These are phyloP conservation scores for Acanthurus lineatus DNA, from an alignment of 2,797 vertebrate species.

Conservation along the genomic window DNA sequence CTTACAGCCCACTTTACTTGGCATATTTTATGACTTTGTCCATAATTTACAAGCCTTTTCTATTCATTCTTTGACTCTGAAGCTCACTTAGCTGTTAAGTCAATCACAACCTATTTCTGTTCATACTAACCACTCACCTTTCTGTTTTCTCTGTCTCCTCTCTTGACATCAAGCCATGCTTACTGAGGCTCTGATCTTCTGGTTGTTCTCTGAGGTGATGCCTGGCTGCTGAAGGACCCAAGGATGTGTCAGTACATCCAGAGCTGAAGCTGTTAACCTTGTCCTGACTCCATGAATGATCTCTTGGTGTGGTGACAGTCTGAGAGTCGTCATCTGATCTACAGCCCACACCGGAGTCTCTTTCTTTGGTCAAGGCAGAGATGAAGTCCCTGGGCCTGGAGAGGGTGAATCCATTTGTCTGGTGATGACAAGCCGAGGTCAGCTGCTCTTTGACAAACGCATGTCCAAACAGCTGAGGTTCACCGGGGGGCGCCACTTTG, in stretches of 20 bases:
- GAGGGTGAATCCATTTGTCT: conserved; percentile 57
- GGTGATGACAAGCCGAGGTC: conserved; percentile 74
- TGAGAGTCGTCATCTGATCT: conserved; percentile 8
- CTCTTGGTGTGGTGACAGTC: conserved; percentile 11
- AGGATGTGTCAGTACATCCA: conserved; percentile 1
- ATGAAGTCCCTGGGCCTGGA: conserved; percentile 73
- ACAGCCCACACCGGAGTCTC: conserved; percentile 36
- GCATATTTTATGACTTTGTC: no score
- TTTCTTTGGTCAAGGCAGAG: conserved; percentile 66
- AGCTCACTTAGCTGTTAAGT: neutral
- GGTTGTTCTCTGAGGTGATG: neutral
- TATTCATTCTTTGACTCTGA: neutral
- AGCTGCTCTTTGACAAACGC: conserved; percentile 82
- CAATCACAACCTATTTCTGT: neutral
- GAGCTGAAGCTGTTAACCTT: conserved; percentile 40
- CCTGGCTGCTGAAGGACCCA: conserved; percentile 9
- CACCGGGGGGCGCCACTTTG: conserved; percentile 13
- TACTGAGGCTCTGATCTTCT: conserved; percentile 9
- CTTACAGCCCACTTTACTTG: no score
- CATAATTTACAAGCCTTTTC: neutral
- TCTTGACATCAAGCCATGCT: neutral
- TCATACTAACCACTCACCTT: conserved; percentile 40
- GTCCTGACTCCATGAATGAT: neutral
- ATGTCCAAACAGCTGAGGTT: conserved; percentile 79
- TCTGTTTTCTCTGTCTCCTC: neutral